Evolutionary conservation across 2,113 vertebrate species (phyloP), one percentile per base, ranked within the genome.

Genomic region (Herpetotheres cachinnans): DNA sequence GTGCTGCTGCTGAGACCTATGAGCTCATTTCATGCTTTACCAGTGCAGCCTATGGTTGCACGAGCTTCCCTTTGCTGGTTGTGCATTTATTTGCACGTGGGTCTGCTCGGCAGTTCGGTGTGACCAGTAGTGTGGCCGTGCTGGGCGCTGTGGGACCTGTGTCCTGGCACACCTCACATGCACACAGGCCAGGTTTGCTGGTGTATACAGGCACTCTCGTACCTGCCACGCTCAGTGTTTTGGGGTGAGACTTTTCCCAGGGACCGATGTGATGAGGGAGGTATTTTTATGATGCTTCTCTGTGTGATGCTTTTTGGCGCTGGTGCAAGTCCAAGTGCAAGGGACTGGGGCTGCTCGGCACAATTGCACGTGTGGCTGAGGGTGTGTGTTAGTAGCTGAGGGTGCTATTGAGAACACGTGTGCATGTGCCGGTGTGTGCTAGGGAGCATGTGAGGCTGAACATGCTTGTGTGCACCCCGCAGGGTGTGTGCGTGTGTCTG

Each of bases 381-480:
- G 30, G 40, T 26, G 13, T 0, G 0, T 54, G 73, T 38, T 20
- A 17, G 71, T 7, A 13, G 16, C 38, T 21, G 77, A 47, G 16
- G 63, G 27, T 79, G 29, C 12, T 18, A 0, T 3, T 22, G 50
- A 38, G 69, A 55, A 7, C 16, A 7, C 5, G 1, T 8, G 7
- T 49, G 38, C 40, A 40, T 0, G 1, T 47, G 71, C 26, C 1
- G 4, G 25, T 0, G 2, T 5, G 18, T 42, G 38, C 34, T 14
- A 36, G 16, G 50, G 29, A 12, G 2, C 36, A 26, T 1, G 1
- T 10, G 47, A 61, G 34, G 42, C 44, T 55, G n/a, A 56, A 38
- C 12, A 4, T 1, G 13, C 12, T 13, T 40, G 56, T 18, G 14
- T 11, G 4, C 0, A 1, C 5, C 18, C 24, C 0, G 9, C 9